Conservation (phyloP, 2,113 vertebrate genomes). For the Actinemys pallida region DNA sequence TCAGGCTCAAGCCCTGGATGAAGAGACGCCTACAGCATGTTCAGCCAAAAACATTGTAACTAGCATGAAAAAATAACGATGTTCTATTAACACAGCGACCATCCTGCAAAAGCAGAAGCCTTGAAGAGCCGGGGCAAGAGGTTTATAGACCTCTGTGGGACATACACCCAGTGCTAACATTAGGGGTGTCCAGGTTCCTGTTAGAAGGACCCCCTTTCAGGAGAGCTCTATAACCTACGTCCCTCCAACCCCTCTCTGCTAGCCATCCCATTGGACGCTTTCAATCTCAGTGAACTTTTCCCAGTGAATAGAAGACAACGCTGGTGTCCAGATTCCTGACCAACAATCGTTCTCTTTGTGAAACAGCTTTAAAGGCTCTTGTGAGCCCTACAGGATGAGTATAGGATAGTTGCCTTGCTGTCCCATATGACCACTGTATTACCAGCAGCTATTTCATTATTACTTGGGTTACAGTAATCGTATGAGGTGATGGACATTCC, state of each 20-base stretch:
- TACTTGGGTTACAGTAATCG: neutral
- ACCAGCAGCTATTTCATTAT: neutral
- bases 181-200: neutral
- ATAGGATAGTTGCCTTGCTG: neutral
- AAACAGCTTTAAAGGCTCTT: neutral
- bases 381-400: neutral
- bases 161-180: neutral
- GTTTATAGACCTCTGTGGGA: neutral
- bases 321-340: neutral
- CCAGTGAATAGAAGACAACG: neutral
- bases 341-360: neutral
- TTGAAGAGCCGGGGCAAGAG: neutral
- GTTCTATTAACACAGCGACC: neutral
- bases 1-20: neutral
- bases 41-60: neutral
- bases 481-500: neutral
- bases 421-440: neutral
- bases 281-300: neutral
- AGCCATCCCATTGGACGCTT: neutral
- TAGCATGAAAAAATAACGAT: neutral
- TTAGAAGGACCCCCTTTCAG: neutral
- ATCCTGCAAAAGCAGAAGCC: neutral
- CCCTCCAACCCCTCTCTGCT: neutral
- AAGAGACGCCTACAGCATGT: neutral
- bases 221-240: neutral